A percentile compares a stretch with the other conserved stretches of the same genome.
Evolutionary conservation across 2,797 vertebrate genomes (phyloP).

Genomic region (Gephyroberyx darwinii): DNA sequence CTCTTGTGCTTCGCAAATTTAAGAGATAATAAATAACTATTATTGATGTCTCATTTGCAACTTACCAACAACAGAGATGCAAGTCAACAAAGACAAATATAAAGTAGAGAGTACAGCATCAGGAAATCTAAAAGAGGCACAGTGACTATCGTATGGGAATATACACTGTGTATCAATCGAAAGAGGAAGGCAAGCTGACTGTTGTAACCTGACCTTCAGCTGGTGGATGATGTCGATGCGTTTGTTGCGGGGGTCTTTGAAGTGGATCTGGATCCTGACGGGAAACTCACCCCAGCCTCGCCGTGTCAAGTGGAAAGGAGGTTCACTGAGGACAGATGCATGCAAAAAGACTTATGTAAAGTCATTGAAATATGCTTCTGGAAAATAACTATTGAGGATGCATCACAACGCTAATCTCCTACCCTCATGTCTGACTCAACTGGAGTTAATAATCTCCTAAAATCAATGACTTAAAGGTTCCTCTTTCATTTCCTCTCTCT

Average conservation of each 20-base stretch:
- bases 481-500: slow-evolving; percentile 33
- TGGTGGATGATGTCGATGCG: slow-evolving; percentile 99
- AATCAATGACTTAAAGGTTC: slow-evolving; percentile 53
- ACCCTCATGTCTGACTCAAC: slow-evolving; percentile 24
- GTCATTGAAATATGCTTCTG: slow-evolving; percentile 26
- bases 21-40: background rate
- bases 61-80: background rate
- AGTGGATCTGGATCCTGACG: slow-evolving; percentile 98
- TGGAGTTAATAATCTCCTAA: slow-evolving; percentile 38
- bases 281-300: slow-evolving; percentile 99
- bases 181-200: slow-evolving; percentile 16
- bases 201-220: slow-evolving; percentile 88
- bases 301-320: slow-evolving; percentile 96
- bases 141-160: background rate
- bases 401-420: slow-evolving; percentile 2
- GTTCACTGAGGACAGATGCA: slow-evolving; percentile 85
- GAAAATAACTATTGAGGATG: background rate
- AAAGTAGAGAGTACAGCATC: background rate
- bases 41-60: background rate
- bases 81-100: slow-evolving; percentile 2
- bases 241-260: slow-evolving; percentile 98
- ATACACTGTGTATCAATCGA: background rate
- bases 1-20: background rate
- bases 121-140: background rate
- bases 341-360: slow-evolving; percentile 60